Conservation (phyloP, 1,140 invertebrate genomes). For the Sycophaga agraensis region DNA sequence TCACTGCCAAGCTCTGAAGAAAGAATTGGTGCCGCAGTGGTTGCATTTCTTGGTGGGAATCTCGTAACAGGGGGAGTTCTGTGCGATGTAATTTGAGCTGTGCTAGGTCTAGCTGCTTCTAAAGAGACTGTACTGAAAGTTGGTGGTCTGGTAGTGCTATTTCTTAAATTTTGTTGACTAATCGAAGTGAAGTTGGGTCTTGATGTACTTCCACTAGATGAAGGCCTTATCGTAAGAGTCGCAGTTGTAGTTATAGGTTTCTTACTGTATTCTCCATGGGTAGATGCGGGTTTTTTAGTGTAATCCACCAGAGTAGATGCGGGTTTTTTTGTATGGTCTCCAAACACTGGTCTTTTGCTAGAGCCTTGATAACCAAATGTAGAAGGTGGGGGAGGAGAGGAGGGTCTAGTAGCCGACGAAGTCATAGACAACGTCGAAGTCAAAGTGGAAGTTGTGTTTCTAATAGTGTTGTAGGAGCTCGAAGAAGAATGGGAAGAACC, state of each 20-base stretch:
- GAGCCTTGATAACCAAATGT: too few relatives aligned
- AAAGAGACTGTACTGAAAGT: slow-evolving; percentile 23
- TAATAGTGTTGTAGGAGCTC: not conserved
- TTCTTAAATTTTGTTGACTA: not conserved
- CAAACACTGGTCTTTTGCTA: too few relatives aligned
- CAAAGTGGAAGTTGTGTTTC: not conserved
- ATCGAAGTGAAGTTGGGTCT: not conserved
- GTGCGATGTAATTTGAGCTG: slow-evolving; percentile 30
- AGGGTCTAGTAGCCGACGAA: not conserved
- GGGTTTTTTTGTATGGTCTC: too few relatives aligned
- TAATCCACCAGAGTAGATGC: too few relatives aligned
- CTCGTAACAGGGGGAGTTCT: slow-evolving; percentile 55
- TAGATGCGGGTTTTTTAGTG: too few relatives aligned
- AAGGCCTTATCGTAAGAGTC: not conserved
- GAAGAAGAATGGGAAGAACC: not conserved
- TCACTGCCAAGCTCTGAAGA: not conserved
- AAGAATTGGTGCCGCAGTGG: slow-evolving; percentile 33
- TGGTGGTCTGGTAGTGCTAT: not conserved
- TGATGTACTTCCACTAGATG: not conserved
- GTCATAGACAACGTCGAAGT: not conserved
- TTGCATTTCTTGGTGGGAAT: slow-evolving; percentile 61
- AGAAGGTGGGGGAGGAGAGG: not conserved
- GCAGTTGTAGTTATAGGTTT: not conserved
- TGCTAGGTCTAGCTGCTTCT: slow-evolving; percentile 7
- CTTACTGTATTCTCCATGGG: not conserved